A percentile compares a stretch with the other conserved stretches of the same genome.
Conservation (phyloP, 2,113 vertebrate genomes). For the Eptesicus fuscus region DNA sequence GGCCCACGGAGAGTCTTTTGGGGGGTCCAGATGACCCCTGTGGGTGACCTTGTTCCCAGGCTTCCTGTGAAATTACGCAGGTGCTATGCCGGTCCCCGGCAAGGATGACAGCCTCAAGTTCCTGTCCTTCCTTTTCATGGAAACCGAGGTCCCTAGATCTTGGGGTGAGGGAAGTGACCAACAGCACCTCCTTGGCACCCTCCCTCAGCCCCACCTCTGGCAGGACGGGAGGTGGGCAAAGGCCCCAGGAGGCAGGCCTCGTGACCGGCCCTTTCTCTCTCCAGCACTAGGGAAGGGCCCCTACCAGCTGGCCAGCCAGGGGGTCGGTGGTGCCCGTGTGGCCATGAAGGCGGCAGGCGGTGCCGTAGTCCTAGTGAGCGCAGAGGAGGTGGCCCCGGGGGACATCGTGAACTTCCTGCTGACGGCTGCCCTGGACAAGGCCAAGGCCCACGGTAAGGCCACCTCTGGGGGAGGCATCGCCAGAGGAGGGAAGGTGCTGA, state of each 20-base stretch:
- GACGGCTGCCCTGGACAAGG: conserved; percentile 91
- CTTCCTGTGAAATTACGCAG: background rate
- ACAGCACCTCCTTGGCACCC: background rate
- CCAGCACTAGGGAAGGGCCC: conserved; percentile 95
- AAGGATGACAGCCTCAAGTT: background rate
- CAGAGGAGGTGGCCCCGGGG: conserved; percentile 68
- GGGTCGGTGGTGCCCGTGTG: conserved; percentile 79
- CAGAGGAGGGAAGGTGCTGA: background rate
- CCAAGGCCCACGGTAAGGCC: conserved; percentile 90
- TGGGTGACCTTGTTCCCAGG: background rate
- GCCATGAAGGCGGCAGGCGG: conserved; percentile 77
- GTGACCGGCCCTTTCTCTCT: conserved; percentile 35
- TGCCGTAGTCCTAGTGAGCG: conserved; percentile 79
- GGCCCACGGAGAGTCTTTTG: background rate
- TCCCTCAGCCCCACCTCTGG: background rate
- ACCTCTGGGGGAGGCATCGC: background rate
- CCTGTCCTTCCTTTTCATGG: background rate
- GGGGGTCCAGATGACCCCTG: fast-evolving
- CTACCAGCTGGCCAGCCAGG: conserved; percentile 87
- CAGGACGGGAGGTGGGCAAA: background rate
- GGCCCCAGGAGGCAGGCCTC: background rate
- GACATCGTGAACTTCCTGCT: conserved; percentile 89
- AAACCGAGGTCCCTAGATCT: background rate
- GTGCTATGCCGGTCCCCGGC: background rate
- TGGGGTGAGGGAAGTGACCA: background rate